Evolutionary conservation across 1,140 invertebrate genomes (phyloP).

Genomic region (Lethocerus indicus): DNA sequence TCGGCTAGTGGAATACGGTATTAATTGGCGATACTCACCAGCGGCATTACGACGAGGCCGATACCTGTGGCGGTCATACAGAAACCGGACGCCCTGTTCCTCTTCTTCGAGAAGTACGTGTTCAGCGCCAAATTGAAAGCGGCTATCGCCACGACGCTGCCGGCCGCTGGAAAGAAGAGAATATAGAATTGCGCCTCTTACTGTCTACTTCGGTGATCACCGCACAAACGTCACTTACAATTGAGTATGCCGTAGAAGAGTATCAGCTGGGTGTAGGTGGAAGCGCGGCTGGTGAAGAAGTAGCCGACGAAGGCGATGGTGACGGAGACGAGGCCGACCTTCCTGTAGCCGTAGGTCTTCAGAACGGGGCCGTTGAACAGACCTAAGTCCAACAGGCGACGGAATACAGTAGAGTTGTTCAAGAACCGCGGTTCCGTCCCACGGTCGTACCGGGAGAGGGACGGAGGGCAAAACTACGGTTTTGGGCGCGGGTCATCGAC

Average conservation of each 20-base stretch:
- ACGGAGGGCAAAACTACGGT: too few species aligned
- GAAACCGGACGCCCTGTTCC: constrained; percentile 45
- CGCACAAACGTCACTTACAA: constrained; percentile 6
- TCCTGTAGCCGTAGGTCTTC: constrained; percentile 33
- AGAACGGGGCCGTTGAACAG: constrained; percentile 37
- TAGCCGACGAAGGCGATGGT: constrained; percentile 33
- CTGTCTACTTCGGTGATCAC: neutral
- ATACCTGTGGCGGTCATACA: constrained; percentile 50
- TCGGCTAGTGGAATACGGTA: too few species aligned
- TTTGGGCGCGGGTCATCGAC: too few species aligned
- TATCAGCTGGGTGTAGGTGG: constrained; percentile 32
- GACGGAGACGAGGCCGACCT: constrained; percentile 32
- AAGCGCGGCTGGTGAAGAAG: constrained; percentile 31
- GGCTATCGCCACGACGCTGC: constrained; percentile 41
- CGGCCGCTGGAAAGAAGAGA: constrained; percentile 43
- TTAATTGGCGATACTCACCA: constrained; percentile 24
- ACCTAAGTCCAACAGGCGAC: constrained; percentile 29
- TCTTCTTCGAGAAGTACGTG: constrained; percentile 45
- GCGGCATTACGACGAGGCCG: constrained; percentile 55
- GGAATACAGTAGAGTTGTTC: too few species aligned
- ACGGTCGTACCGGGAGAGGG: too few species aligned
- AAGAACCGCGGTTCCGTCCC: too few species aligned
- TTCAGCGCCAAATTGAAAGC: constrained; percentile 49
- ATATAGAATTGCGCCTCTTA: too few species aligned
- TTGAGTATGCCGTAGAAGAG: constrained; percentile 36